These are phyloP conservation scores for Platalea minor DNA, from an alignment of 2,797 vertebrate genomes.

Conservation along the genomic window DNA sequence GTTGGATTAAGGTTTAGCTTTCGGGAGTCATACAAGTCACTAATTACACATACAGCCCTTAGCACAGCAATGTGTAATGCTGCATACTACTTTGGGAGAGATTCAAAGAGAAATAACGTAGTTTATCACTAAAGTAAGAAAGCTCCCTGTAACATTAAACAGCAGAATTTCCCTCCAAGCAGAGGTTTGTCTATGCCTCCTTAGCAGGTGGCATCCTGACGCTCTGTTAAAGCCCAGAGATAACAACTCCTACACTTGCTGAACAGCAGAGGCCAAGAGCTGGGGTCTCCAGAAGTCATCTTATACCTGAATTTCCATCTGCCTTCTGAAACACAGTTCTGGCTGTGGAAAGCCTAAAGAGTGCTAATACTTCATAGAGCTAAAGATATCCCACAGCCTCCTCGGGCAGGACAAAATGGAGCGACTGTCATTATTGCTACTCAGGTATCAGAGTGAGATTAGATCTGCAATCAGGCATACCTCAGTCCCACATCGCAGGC, in stretches of 20 bases:
- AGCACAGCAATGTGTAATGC: neutral
- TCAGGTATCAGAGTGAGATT: neutral
- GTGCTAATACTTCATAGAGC: neutral
- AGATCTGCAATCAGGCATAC: neutral
- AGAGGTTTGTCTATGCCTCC: neutral
- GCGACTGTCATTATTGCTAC: neutral
- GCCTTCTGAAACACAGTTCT: neutral
- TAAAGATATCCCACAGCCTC: neutral
- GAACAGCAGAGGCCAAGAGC: neutral
- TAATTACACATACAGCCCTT: neutral
- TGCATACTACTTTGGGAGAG: neutral
- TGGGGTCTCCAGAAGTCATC: neutral
- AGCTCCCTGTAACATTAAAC: neutral
- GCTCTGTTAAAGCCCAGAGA: neutral
- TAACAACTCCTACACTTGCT: neutral
- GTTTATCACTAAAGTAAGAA: neutral
- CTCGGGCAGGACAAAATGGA: neutral
- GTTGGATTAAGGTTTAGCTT: constrained; percentile 36
- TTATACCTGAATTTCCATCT: neutral
- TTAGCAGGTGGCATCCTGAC: neutral
- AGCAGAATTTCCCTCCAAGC: neutral
- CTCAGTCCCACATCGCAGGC: neutral
- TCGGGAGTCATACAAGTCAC: neutral
- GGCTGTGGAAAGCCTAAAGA: neutral
- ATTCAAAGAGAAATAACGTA: neutral